phyloP scores from a whole-genome alignment of 2,113 vertebrate species.

The Willisornis vidua region DNA sequence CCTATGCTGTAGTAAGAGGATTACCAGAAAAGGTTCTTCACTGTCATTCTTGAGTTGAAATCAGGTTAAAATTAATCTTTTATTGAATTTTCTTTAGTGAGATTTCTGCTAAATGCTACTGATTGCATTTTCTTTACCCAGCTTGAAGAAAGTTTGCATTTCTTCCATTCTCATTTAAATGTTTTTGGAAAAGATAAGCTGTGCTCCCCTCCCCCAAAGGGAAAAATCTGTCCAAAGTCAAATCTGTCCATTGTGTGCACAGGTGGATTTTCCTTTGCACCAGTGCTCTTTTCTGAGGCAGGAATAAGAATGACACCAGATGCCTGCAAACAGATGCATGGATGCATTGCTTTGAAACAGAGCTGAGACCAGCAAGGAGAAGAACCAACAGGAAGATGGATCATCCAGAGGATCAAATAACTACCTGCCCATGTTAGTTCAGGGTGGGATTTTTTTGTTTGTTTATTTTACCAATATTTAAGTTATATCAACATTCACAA shows the following conservation, averaged over 20 bases:
- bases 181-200: not conserved
- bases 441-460: fast-evolving
- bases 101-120: not conserved
- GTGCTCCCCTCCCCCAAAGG: not conserved
- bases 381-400: not conserved
- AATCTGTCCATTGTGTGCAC: not conserved
- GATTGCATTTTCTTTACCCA: not conserved
- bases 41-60: not conserved
- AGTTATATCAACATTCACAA: not conserved
- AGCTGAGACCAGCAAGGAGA: not conserved
- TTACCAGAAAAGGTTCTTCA: not conserved
- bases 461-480: not conserved
- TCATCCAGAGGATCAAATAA: not conserved
- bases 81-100: not conserved
- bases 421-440: not conserved
- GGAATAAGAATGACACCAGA: not conserved
- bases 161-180: not conserved
- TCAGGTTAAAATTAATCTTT: not conserved
- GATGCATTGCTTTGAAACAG: not conserved
- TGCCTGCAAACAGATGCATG: not conserved
- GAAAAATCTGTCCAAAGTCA: not conserved
- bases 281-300: not conserved
- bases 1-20: not conserved
- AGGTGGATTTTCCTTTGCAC: not conserved
- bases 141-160: not conserved